Conservation (phyloP, 1,140 invertebrate species). For the Gryllus bimaculatus region DNA sequence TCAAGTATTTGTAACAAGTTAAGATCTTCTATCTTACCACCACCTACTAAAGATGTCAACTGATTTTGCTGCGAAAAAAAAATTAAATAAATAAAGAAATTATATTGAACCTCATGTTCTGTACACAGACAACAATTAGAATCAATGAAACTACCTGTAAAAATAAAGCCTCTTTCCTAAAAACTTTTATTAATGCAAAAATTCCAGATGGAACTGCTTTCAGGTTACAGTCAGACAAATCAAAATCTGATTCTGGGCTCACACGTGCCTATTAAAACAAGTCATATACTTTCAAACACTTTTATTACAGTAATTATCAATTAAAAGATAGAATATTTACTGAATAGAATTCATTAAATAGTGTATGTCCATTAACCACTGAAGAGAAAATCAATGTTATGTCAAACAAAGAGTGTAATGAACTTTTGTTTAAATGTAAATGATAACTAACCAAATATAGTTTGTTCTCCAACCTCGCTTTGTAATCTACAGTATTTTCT, state of each 20-base stretch:
- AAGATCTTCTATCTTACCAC: slow-evolving; percentile 59
- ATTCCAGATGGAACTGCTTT: slow-evolving; percentile 59
- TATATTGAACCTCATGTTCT: not conserved
- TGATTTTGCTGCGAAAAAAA: slow-evolving; percentile 52
- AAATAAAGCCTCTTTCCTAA: slow-evolving; percentile 56
- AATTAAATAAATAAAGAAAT: not conserved
- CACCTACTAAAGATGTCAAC: slow-evolving; percentile 53
- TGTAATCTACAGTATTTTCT: slow-evolving; percentile 39
- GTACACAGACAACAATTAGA: not conserved
- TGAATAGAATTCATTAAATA: not conserved
- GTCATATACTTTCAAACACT: slow-evolving; percentile 21
- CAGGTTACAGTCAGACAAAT: slow-evolving; percentile 61
- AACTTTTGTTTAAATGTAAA: not conserved
- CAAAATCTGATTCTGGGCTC: slow-evolving; percentile 62
- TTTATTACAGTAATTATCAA: slow-evolving; percentile 14
- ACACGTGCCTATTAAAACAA: slow-evolving; percentile 49
- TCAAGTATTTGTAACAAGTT: slow-evolving; percentile 57
- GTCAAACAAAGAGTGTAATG: not conserved
- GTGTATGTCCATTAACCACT: not conserved
- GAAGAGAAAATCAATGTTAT: slow-evolving; percentile 10
- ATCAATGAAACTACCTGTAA: slow-evolving; percentile 25
- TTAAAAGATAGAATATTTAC: not conserved
- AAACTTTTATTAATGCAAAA: slow-evolving; percentile 65
- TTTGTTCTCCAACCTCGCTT: slow-evolving; percentile 58
- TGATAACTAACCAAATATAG: slow-evolving; percentile 48